Percentiles rank a stretch among this genome's conserved stretches.
Conservation (phyloP, 2,113 vertebrate genomes). For the Nothobranchius furzeri region DNA sequence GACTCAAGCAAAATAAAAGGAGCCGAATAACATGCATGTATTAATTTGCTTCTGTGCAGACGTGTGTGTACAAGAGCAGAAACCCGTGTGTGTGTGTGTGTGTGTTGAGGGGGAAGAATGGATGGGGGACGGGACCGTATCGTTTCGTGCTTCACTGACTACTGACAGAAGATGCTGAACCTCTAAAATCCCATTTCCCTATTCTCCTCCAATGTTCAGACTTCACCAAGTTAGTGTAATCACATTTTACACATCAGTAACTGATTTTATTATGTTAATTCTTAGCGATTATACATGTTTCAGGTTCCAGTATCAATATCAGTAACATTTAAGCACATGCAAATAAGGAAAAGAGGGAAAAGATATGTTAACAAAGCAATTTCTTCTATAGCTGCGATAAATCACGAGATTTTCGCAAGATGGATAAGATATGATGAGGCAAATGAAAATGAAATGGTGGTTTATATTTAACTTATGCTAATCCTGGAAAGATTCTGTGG, state of each 20-base stretch:
- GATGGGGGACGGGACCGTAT: not conserved
- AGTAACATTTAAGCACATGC: slow-evolving; percentile 49
- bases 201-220: slow-evolving; percentile 8
- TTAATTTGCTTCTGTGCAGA: not conserved
- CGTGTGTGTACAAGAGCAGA: not conserved
- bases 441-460: not conserved
- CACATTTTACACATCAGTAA: slow-evolving; percentile 36
- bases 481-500: too few species aligned
- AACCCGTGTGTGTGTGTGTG: not conserved
- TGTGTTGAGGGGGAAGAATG: not conserved
- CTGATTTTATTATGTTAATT: slow-evolving; percentile 33
- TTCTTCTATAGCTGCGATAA: not conserved
- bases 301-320: slow-evolving; percentile 13
- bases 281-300: not conserved
- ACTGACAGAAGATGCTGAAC: slow-evolving; percentile 20
- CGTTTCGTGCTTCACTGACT: slow-evolving; percentile 26
- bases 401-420: not conserved
- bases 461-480: not conserved
- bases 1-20: slow-evolving; percentile 49
- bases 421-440: not conserved
- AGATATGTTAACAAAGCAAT: slow-evolving; percentile 15
- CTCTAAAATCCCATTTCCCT: slow-evolving; percentile 21
- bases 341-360: slow-evolving; percentile 26
- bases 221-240: slow-evolving; percentile 50
- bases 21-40: slow-evolving; percentile 13